These are phyloP conservation scores for Lissonota sp. DNA, from an alignment of 2,888 invertebrate genomes.

Conservation along the genomic window DNA sequence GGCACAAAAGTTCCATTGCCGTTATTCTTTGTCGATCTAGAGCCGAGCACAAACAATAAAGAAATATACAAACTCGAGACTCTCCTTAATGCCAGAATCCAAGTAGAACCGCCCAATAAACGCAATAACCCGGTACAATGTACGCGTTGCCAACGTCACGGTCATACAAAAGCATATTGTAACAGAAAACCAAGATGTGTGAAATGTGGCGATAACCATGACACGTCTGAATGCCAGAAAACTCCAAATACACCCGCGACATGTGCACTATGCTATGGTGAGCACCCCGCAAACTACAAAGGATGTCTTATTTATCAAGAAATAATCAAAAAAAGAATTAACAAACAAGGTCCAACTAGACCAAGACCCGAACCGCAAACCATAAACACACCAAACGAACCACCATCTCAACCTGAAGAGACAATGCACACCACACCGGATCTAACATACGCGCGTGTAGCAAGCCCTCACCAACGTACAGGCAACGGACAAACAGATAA, in stretches of 20 bases:
- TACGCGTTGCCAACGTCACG: slow-evolving; percentile 40
- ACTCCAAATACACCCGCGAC: slow-evolving; percentile 16
- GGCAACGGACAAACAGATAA: slow-evolving; percentile 21
- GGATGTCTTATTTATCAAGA: slow-evolving; percentile 29
- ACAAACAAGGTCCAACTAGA: slow-evolving; percentile 1
- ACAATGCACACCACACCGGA: neutral
- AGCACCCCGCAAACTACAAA: slow-evolving; percentile 32
- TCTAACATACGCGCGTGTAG: slow-evolving; percentile 23
- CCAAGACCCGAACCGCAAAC: neutral
- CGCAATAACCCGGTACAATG: slow-evolving; percentile 45
- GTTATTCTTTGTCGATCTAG: slow-evolving; percentile 64
- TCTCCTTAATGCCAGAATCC: slow-evolving; percentile 48
- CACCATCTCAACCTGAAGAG: neutral
- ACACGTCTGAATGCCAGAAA: slow-evolving; percentile 43
- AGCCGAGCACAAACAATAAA: slow-evolving; percentile 62
- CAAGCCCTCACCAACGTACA: neutral
- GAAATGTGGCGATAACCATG: slow-evolving; percentile 62
- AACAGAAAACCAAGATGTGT: slow-evolving; percentile 30
- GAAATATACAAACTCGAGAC: slow-evolving; percentile 57
- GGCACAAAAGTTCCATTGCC: slow-evolving; percentile 60
- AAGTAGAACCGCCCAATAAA: slow-evolving; percentile 55
- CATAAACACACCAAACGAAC: neutral
- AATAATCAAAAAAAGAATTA: slow-evolving; percentile 20
- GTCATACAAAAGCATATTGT: slow-evolving; percentile 41
- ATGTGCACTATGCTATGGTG: slow-evolving; percentile 27